Evolutionary conservation across 1,140 invertebrate species (phyloP), one percentile per base, ranked within the genome.

Genomic region (Nasonia giraulti): DNA sequence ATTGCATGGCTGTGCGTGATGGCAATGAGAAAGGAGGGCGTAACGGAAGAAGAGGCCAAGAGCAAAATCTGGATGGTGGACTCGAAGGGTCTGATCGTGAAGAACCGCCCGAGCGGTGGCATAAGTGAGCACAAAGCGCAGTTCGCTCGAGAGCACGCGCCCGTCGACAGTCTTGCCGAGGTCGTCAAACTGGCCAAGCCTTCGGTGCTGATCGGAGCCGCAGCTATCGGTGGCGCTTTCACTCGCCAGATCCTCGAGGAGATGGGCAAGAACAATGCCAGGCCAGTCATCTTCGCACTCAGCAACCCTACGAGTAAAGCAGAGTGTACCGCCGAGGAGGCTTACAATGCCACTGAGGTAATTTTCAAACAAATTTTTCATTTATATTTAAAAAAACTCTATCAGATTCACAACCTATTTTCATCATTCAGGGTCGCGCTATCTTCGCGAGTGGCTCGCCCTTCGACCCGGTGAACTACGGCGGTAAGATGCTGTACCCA

Each of bases 261-360:
- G 87, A 99, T 99, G 98, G 97, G 94, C 5, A 93, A 93, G 27
- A 94, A 96, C 89, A 97, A 97, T 89, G 93, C 95, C 20, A 93
- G 93, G 50, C 98, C 98, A 0, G 95, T 99, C 66, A 98, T 99
- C 84, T 99, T 99, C 92, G 98, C 98, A 20, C 93, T 99, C 2
- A 99, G 98, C 89, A 99, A 99, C 94, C 98, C 98, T 69, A 99
- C 98, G 14, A 96, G 95, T 91, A 98, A 99, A 93, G 98, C 98
- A 5, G 98, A 99, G 93, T 99, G 98, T 90, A 99, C 98, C n/a
- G 98, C 98, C 27, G 97, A 98, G 91, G 94, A 98, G 89, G 98
- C 98, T 2, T 99, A 99, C 90, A 95, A 91, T 66, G 91, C 96
- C 88, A 98, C 98, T 2, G 94, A 98, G 89, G 97, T 97, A 92